These are phyloP conservation scores for Campylomormyrus tamandua DNA, from an alignment of 2,113 vertebrate genomes.

Conservation along the genomic window DNA sequence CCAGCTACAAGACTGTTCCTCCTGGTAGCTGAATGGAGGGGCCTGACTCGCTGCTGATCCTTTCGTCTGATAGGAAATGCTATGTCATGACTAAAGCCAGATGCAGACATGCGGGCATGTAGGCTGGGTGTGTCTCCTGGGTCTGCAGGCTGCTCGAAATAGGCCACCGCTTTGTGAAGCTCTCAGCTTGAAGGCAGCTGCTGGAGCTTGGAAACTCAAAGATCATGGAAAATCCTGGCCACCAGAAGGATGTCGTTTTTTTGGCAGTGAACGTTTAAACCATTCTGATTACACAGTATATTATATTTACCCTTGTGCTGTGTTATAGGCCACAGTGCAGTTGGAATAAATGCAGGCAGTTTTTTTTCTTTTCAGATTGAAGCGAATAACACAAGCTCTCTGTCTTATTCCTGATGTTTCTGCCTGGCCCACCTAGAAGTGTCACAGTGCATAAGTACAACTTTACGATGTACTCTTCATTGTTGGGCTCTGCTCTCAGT, in stretches of 20 bases:
- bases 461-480: neutral
- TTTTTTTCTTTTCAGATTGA: neutral
- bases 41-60: neutral
- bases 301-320: conserved; percentile 5
- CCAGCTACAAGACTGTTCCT: neutral
- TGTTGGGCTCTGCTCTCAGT: neutral
- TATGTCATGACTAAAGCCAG: neutral
- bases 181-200: neutral
- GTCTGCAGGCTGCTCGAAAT: neutral
- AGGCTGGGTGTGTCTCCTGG: neutral
- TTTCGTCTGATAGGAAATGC: neutral
- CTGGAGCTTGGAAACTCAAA: neutral
- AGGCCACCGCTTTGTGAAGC: neutral
- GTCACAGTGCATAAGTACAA: neutral
- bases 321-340: neutral
- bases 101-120: neutral
- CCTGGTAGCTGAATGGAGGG: neutral
- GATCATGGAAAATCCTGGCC: neutral
- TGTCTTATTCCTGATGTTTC: neutral
- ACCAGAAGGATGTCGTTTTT: neutral
- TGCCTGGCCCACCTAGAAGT: neutral
- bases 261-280: neutral
- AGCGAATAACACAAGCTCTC: neutral
- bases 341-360: neutral
- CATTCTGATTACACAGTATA: neutral